These are phyloP conservation scores for Sternarchorhynchus goeldii DNA, from an alignment of 2,797 vertebrate genomes.

Conservation along the genomic window DNA sequence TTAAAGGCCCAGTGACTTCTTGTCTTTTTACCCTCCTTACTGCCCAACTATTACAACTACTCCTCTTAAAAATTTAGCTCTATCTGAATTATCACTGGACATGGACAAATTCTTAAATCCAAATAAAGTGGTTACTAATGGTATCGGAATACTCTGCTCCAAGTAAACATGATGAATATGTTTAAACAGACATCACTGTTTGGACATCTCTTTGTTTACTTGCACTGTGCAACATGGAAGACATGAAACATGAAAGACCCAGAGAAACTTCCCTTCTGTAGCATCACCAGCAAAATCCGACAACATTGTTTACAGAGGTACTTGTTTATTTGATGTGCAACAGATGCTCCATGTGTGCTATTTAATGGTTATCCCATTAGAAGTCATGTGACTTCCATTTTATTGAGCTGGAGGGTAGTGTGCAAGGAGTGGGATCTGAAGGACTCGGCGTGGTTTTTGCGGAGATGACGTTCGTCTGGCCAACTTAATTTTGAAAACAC, in stretches of 20 bases:
- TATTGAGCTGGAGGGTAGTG: background rate
- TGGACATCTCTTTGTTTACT: background rate
- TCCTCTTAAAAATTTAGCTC: slow-evolving; percentile 52
- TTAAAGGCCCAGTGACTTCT: slow-evolving; percentile 42
- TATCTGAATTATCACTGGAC: slow-evolving; percentile 35
- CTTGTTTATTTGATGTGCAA: background rate
- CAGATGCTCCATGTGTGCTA: slow-evolving; percentile 19
- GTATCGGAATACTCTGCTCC: slow-evolving; percentile 5
- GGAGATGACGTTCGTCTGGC: too few species aligned
- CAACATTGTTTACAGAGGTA: slow-evolving; percentile 26
- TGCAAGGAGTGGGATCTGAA: too few species aligned
- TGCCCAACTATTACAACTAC: slow-evolving; percentile 54
- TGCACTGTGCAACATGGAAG: background rate
- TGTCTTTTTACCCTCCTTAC: slow-evolving; percentile 50
- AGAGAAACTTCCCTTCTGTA: slow-evolving; percentile 10
- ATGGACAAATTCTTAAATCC: background rate
- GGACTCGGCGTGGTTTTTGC: too few species aligned
- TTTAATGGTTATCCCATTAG: slow-evolving; percentile 33
- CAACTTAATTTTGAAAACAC: too few species aligned
- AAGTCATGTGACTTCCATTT: background rate
- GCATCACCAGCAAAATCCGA: slow-evolving; percentile 5
- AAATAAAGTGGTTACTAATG: slow-evolving; percentile 7
- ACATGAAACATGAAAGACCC: background rate
- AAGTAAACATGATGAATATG: background rate
- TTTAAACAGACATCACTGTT: slow-evolving; percentile 9